A percentile compares a stretch with the other conserved stretches of the same genome.
These are phyloP conservation scores for Lochmaea capreae DNA, from an alignment of 2,888 invertebrate genomes.

Conservation along the genomic window DNA sequence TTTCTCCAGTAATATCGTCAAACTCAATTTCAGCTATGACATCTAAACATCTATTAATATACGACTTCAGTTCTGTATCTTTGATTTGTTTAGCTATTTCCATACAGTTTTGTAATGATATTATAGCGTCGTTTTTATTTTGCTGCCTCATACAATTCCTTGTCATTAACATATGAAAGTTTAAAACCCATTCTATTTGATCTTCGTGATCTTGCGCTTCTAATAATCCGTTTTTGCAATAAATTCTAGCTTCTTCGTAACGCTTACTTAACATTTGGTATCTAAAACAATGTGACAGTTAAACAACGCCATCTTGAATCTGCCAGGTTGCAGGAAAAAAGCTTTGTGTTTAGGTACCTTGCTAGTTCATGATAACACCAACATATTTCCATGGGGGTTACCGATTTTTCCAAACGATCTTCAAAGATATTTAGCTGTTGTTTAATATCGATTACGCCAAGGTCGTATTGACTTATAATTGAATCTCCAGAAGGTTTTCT, in stretches of 20 bases:
- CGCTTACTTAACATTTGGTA: constrained; percentile 61
- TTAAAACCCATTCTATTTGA: constrained; percentile 63
- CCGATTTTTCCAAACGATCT: constrained; percentile 55
- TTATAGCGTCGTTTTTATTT: constrained; percentile 66
- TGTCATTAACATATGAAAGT: constrained; percentile 63
- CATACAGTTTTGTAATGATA: constrained; percentile 55
- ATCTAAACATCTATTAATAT: constrained; percentile 49
- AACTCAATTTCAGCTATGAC: constrained; percentile 61
- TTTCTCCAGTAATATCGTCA: constrained; percentile 55
- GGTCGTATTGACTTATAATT: constrained; percentile 58
- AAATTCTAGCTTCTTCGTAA: constrained; percentile 64
- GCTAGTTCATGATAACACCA: constrained; percentile 66
- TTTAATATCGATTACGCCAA: constrained; percentile 55
- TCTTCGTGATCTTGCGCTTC: constrained; percentile 56
- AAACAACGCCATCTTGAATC: too few species aligned
- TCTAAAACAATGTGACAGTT: constrained; percentile 5
- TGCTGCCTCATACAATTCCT: constrained; percentile 64
- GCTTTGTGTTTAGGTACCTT: constrained; percentile 46
- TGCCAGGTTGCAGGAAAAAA: too few species aligned
- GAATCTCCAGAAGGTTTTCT: constrained; percentile 61
- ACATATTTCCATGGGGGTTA: constrained; percentile 64
- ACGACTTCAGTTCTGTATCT: constrained; percentile 59
- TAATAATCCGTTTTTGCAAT: constrained; percentile 60
- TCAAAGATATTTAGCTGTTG: constrained; percentile 56
- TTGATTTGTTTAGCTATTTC: constrained; percentile 59